Evolutionary conservation across 2,113 vertebrate species (phyloP), one percentile per base, ranked within the genome.

Genomic region (Pontoporia blainvillei): DNA sequence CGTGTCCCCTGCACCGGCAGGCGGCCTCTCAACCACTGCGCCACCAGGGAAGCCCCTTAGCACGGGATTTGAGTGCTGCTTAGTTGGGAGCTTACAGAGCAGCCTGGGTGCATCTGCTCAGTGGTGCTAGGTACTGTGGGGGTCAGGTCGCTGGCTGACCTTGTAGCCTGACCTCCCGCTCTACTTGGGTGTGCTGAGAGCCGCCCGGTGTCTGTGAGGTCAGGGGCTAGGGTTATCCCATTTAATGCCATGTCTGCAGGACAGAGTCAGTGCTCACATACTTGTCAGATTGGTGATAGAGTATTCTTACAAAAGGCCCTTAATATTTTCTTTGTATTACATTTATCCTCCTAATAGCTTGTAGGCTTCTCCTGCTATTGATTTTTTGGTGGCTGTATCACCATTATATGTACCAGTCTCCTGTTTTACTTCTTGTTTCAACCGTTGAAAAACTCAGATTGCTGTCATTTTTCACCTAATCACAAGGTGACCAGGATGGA

Each of bases 261-360:
- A 34, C 36, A 4, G 44, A 9, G 66, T 15, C 9, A 0, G 34
- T 3, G 57, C 73, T 52, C 11, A 3, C 8, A 7, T 61, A 0
- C n/a, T 64, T 10, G 44, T 11, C 8, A 27, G 6, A 0, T n/a
- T 17, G 14, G 1, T 34, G 4, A 15, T 20, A 12, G 82, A 25
- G 0, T 4, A 0, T 5, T 39, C 41, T 20, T 31, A 23, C 20
- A 1, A 1, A 82, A 39, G 23, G 36, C 36, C 44, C 17, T 20
- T 11, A 3, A 5, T 6, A 0, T 36, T 13, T 17, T 36, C 3
- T 20, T 18, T 23, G 1, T 8, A 0, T 18, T 11, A 7, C 10
- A 0, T 6, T 36, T 41, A 6, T 27, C 23, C 29, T n/a, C 34
- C 36, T 25, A 0, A 8, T 21, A 11, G 64, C 27, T 27, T 23